Evolutionary conservation across 1,140 invertebrate genomes (phyloP), one percentile per base, ranked within the genome.

Genomic region (Arion vulgaris): DNA sequence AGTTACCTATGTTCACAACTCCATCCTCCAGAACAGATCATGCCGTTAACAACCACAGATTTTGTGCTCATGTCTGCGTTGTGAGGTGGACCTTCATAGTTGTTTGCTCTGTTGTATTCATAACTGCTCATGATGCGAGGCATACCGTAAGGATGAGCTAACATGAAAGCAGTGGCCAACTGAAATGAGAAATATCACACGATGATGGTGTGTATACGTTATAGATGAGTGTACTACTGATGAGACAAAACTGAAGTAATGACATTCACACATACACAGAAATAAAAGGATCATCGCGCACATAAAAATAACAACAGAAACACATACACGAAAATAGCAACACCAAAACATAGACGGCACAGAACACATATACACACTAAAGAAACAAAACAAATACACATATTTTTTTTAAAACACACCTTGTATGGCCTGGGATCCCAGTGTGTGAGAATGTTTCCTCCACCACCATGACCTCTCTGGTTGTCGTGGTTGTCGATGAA

Each of bases 1-100:
- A 9, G 5, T 80, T 96, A 97, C 28, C 93, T 94, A 91, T 98
- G 97, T 91, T 98, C 96, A 89, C 97, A 98, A 0, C 97, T 92
- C 96, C 96, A 98, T 0, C 96, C 96, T 86, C 95, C 95, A 0
- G 93, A 94, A 86, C 96, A 97, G 4, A 39, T 34, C 66, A 77
- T 76, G 32, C 81, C 85, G n/a, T 62, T 78, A 62, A 93, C 89
- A 0, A 82, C 87, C 4, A 92, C 89, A 23, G 94, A 93, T 19
- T 95, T 92, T 28, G 94, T 95, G 85, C 96, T 95, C 17, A 93
- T 94, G 79, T 94, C 89, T n/a, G 79, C 86, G 79, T 90, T 92
- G 82, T 89, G 87, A 68, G 92, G 93, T 72, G 90, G 93, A 38
- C 93, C 93, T 19, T 85, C 80, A 23, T 85, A 83, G 0, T 74